Conservation (phyloP, 2,888 invertebrate genomes). For the Aethes cnicana region DNA sequence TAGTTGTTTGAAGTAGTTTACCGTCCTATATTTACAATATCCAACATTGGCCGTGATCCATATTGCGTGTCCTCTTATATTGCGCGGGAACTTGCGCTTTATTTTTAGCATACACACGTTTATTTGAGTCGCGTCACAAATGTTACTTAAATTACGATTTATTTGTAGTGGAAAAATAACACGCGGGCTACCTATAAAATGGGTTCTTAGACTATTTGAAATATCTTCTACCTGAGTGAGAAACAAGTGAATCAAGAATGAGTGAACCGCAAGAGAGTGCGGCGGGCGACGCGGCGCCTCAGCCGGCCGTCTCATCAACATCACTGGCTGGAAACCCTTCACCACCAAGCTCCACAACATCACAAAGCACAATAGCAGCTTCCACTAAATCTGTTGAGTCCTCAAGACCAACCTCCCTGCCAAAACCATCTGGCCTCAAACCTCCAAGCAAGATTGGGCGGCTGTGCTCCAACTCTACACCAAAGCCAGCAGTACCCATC, state of each 20-base stretch:
- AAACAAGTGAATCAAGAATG: conserved; percentile 61
- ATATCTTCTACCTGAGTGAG: conserved; percentile 38
- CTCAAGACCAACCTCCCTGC: conserved; percentile 63
- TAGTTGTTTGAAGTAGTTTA: conserved; percentile 5
- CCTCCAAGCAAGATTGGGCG: conserved; percentile 86
- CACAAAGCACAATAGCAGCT: conserved; percentile 38
- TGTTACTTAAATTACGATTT: conserved; percentile 29
- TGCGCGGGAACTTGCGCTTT: conserved; percentile 78
- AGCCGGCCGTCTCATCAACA: conserved; percentile 57
- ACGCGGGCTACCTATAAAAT: conserved; percentile 35
- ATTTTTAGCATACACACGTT: conserved; percentile 74
- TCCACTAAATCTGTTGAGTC: conserved; percentile 48
- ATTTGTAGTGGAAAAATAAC: conserved; percentile 26
- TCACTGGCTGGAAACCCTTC: conserved; percentile 61
- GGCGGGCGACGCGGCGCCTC: conserved; percentile 44
- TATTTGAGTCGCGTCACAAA: conserved; percentile 57
- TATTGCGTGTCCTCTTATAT: conserved; percentile 70
- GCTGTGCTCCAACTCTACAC: conserved; percentile 83
- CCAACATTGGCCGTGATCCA: conserved; percentile 78
- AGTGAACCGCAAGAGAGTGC: conserved; percentile 63
- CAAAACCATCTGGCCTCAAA: conserved; percentile 84
- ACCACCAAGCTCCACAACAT: conserved; percentile 56
- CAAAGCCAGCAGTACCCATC: conserved; percentile 86
- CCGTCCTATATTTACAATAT: conserved; percentile 54
- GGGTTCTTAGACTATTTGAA: conserved; percentile 36